Base-by-base conservation (phyloP, 2,797 vertebrate species). In the Pseudotriccus pelzelni region DNA sequence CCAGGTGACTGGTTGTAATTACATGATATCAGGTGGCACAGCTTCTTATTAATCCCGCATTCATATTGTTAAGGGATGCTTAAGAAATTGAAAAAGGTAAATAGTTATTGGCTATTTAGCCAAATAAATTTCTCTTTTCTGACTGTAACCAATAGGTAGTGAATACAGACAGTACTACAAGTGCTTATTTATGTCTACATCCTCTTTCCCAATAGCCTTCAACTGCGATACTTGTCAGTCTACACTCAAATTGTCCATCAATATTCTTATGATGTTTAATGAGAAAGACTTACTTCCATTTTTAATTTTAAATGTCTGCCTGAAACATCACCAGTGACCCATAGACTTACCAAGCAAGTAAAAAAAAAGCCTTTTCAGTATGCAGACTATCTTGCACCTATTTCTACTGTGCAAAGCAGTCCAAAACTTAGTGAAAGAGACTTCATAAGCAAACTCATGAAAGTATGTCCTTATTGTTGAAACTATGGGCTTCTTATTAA, bases 191-290 rank as follows among this genome's bases (percentile, higher is more conserved):
- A 63, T 15, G 21, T 37, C n/a, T 7, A 6, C 6, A 4, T 79
- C 7, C 14, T 47, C 25, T 53, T 70, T 68, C 1, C 6, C 3
- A 5, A 18, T 30, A 6, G 2, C 4, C 5, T n/a, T 41, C 18
- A 70, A 6, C 7, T 49, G 8, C 56, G 11, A 70, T 8, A 64
- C 10, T 63, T 53, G 2, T 59, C 32, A 68, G 18, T 52, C 39
- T 4, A 14, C 14, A 30, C 3, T 46, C 13, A 83, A 49, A 78
- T 60, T 36, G 68, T n/a, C 15, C 7, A 9, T 60, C 55, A 58
- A 32, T 13, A 52, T n/a, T 86, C 17, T 84, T 13, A 14, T 32
- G 12, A 49, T 55, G 5, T 53, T 77, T 80, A 73, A 47, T 1
- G 2, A 58, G 6, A 86, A 83, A 62, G 46, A 52, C 4, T 60